phyloP scores from a whole-genome alignment of 2,888 invertebrate genomes.

The Conus canariensis region DNA sequence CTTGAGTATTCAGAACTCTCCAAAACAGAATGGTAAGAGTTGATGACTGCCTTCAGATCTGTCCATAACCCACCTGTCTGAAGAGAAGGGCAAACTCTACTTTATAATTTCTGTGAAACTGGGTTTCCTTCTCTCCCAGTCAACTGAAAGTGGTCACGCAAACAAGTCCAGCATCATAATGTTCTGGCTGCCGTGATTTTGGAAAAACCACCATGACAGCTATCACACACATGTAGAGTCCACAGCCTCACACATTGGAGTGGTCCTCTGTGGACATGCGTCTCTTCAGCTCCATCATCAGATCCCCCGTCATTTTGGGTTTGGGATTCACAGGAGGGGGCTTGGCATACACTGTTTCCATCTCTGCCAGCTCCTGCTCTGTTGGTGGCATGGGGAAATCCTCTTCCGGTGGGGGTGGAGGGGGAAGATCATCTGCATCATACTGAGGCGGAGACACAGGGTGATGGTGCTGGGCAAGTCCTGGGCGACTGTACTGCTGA shows the following conservation, averaged over 20 bases:
- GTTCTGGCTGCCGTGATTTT: too few relatives aligned
- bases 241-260: constrained; percentile 42
- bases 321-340: constrained; percentile 55
- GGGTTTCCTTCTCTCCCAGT: neutral
- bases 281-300: constrained; percentile 54
- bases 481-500: neutral
- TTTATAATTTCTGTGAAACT: neutral
- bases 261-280: constrained; percentile 51
- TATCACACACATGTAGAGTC: neutral
- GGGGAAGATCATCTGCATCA: constrained; percentile 21
- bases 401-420: constrained; percentile 38
- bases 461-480: neutral
- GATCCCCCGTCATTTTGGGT: constrained; percentile 24
- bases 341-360: constrained; percentile 65
- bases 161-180: neutral
- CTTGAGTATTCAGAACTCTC: neutral
- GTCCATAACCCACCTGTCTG: neutral
- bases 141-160: neutral
- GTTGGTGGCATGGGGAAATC: constrained; percentile 73
- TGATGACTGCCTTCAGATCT: neutral
- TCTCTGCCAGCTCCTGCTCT: constrained; percentile 67
- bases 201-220: neutral
- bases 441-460: neutral
- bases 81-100: neutral
- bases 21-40: neutral